phyloP scores from a whole-genome alignment of 2,113 vertebrate genomes.

The Gallinago media region DNA sequence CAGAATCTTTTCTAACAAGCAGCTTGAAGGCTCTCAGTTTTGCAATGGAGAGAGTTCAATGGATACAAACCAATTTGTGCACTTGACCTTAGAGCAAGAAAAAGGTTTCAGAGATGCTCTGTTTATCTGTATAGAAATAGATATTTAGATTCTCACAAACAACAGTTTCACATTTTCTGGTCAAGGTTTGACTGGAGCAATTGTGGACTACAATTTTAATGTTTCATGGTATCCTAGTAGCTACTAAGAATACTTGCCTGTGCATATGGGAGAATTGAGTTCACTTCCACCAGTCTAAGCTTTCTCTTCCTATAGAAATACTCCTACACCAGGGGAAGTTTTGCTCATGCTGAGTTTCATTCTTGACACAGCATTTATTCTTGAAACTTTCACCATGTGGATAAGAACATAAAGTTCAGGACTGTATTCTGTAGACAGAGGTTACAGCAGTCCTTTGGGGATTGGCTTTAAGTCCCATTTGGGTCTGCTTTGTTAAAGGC shows the following conservation, averaged over 20 bases:
- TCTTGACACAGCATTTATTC: neutral
- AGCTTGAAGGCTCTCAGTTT: neutral
- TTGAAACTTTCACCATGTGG: neutral
- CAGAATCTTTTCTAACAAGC: neutral
- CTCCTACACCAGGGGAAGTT: neutral
- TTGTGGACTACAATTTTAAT: neutral
- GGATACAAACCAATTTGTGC: neutral
- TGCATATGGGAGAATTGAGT: neutral
- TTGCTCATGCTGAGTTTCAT: neutral
- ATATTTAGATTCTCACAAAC: neutral
- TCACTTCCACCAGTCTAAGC: neutral
- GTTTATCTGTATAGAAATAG: neutral
- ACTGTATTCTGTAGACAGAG: neutral
- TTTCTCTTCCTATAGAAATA: neutral
- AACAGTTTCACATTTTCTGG: neutral
- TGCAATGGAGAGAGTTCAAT: neutral
- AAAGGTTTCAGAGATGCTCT: neutral
- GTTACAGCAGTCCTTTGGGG: neutral
- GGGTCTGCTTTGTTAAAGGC: neutral
- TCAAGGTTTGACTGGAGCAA: neutral
- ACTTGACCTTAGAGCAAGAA: neutral
- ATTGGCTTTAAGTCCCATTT: neutral
- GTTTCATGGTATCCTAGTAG: neutral
- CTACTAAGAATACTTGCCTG: neutral
- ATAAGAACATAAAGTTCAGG: neutral